Conservation (phyloP, 2,113 vertebrate species). For the Aepyceros melampus region DNA sequence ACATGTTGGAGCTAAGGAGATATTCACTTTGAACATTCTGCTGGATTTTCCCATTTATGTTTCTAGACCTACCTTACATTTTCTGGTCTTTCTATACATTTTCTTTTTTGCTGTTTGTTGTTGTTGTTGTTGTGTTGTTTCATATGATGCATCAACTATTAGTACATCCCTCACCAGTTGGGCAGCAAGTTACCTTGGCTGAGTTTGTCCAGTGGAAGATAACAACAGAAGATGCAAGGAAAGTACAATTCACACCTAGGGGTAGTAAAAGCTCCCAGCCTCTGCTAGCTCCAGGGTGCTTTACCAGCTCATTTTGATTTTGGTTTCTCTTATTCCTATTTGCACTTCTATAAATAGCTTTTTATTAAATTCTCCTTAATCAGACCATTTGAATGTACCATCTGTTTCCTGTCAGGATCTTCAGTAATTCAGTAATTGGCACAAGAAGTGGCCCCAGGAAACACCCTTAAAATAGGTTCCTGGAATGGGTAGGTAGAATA, state of each 20-base stretch:
- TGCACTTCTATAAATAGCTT: conserved; percentile 42
- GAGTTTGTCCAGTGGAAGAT: not conserved
- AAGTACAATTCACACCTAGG: not conserved
- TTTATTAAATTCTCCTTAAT: conserved; percentile 34
- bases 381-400: conserved; percentile 11
- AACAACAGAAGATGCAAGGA: not conserved
- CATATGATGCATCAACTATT: not conserved
- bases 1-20: not conserved
- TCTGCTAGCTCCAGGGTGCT: not conserved
- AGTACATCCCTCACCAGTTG: not conserved
- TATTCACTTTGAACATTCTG: not conserved
- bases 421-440: conserved; percentile 48
- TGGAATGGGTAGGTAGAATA: conserved; percentile 23
- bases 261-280: not conserved
- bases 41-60: not conserved
- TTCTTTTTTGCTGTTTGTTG: not conserved
- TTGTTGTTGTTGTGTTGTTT: not conserved
- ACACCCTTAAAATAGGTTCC: conserved; percentile 60
- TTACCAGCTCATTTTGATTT: not conserved
- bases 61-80: not conserved
- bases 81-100: not conserved
- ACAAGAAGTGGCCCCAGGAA: conserved; percentile 49
- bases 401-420: conserved; percentile 61
- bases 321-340: not conserved
- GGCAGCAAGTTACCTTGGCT: not conserved